A percentile compares a stretch with the other conserved stretches of the same genome.
These are phyloP conservation scores for Drosophila lutescens DNA, from an alignment of 2,888 invertebrate species.

Conservation along the genomic window DNA sequence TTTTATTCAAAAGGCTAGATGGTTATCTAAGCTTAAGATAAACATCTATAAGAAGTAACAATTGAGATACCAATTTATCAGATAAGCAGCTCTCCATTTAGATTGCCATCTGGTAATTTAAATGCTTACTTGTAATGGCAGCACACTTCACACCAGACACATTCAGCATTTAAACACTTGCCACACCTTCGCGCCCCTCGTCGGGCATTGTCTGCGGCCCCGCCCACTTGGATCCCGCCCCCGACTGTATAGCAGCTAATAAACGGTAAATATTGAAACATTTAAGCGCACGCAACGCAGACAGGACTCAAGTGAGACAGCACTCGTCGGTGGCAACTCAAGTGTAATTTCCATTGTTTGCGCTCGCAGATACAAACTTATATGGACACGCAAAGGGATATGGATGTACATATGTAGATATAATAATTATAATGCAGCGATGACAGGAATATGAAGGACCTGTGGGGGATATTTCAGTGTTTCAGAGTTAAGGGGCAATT, in stretches of 20 bases:
- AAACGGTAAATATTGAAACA: conserved; percentile 71
- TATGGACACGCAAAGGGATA: conserved; percentile 21
- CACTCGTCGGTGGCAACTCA: conserved; percentile 59
- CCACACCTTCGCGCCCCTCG: conserved; percentile 30
- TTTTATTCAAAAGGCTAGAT: not conserved
- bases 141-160: conserved; percentile 34
- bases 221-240: conserved; percentile 3
- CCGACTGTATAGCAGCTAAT: conserved; percentile 58
- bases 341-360: conserved; percentile 74
- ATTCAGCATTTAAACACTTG: conserved; percentile 31
- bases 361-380: conserved; percentile 33
- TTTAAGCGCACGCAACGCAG: conserved; percentile 65
- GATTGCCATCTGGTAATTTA: conserved; percentile 6
- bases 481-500: conserved; percentile 9
- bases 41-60: not conserved
- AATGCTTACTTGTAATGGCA: not conserved
- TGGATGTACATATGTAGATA: conserved; percentile 40
- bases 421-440: conserved; percentile 58
- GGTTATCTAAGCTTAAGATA: not conserved
- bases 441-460: conserved; percentile 25
- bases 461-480: conserved; percentile 1
- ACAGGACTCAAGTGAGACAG: conserved; percentile 49
- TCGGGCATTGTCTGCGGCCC: conserved; percentile 23
- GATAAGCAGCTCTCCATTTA: not conserved
- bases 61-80: not conserved